Evolutionary conservation across 2,888 invertebrate genomes (phyloP).

Genomic region (Acanthoscelides obtectus): DNA sequence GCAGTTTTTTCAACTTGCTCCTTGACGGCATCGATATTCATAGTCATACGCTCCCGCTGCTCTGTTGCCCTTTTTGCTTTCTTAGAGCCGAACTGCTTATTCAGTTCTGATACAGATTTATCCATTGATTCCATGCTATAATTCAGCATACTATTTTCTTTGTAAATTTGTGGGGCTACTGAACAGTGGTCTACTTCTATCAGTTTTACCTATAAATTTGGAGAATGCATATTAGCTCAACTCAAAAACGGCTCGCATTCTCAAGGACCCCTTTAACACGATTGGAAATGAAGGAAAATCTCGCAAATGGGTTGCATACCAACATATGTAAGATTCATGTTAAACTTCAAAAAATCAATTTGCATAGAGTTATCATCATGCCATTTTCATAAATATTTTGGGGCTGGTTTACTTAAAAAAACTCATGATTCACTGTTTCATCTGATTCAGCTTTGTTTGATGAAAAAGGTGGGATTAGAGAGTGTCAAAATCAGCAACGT

Average conservation of each 20-base stretch:
- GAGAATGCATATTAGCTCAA: neutral
- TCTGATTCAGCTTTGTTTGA: no score
- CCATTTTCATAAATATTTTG: no score
- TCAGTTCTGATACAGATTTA: constrained; percentile 44
- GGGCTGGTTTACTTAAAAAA: no score
- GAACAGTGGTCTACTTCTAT: constrained; percentile 25
- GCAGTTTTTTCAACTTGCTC: constrained; percentile 56
- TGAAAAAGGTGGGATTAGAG: no score
- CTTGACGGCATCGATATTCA: constrained; percentile 55
- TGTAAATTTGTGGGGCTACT: constrained; percentile 23
- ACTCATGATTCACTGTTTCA: no score
- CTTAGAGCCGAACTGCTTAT: constrained; percentile 63
- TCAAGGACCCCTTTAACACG: no score
- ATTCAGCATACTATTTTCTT: constrained; percentile 15
- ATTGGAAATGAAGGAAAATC: no score
- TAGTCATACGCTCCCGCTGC: constrained; percentile 56
- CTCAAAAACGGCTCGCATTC: neutral
- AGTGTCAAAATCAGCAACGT: no score
- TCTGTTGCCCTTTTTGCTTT: constrained; percentile 56
- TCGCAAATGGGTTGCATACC: no score
- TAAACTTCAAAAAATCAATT: no score
- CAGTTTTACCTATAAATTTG: constrained; percentile 13
- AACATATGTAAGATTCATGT: no score
- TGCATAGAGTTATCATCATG: no score
- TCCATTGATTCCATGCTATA: constrained; percentile 12